Base-by-base conservation (phyloP, 2,113 vertebrate genomes). In the Lichenostomus cassidix region DNA sequence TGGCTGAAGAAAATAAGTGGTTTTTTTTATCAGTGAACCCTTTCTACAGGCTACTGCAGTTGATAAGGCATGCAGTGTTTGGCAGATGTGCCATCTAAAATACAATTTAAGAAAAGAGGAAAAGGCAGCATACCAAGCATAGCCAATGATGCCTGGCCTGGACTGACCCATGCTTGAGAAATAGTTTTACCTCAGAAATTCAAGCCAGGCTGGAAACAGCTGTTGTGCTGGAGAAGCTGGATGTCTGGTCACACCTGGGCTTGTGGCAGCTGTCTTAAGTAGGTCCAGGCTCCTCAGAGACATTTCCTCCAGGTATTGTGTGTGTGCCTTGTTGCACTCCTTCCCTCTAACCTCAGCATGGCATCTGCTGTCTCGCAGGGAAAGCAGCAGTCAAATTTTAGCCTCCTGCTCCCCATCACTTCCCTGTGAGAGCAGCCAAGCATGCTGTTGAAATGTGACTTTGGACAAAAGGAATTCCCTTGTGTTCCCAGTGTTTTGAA, bases 281-380 rank as follows among this genome's bases (percentile, higher is more conserved):
- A 67, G 33, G 14, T 53, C 39, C 39, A 79, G 27, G 39, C n/a
- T 76, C 52, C 44, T 60, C 28, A 59, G 37, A 62, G 60, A 67
- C 18, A 3, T 44, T 62, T 84, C 23, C 23, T 79, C 68, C 28
- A 53, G 5, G 18, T 1, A 1, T 11, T 3, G 0, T 52, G 21
- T 50, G 22, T 1, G 0, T 60, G 37, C 28, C 22, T 47, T 18
- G 0, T 24, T 35, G 22, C 5, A 1, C 15, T 81, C 47, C 22
- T 55, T 50, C 27, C 18, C 39, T 89, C 39, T 70, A 17, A 49
- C 13, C 31, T 29, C 19, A 13, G 18, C 19, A 2, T 10, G 6
- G 71, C 27, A 56, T 27, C 60, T 70, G 11, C 44, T 2, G 2
- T 49, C 50, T 37, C 50, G 10, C 49, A 39, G 12, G 63, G 41